Conservation (phyloP, 2,888 invertebrate species). For the Drosophila anomelani region DNA sequence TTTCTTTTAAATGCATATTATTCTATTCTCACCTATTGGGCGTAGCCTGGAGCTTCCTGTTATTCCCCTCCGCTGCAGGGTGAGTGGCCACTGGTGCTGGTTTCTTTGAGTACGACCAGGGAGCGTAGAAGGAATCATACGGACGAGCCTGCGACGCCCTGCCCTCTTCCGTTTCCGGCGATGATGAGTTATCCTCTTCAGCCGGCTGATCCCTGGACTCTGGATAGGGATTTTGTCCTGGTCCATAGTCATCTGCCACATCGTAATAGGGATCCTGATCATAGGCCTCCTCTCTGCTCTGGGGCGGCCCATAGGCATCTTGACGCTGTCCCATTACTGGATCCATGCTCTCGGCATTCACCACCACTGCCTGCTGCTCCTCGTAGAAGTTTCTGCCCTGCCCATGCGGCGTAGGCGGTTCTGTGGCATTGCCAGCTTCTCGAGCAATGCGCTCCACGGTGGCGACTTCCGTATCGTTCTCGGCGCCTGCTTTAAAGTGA, state of each 20-base stretch:
- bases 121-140: constrained; percentile 57
- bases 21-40: constrained; percentile 53
- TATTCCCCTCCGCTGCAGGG: constrained; percentile 34
- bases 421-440: constrained; percentile 48
- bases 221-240: constrained; percentile 24
- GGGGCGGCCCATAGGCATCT: constrained; percentile 47
- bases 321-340: constrained; percentile 53
- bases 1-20: background rate
- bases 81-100: constrained; percentile 35
- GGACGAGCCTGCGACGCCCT: constrained; percentile 52
- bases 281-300: constrained; percentile 47
- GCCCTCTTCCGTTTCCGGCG: constrained; percentile 44
- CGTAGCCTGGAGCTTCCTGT: constrained; percentile 54
- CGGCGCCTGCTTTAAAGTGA: constrained; percentile 26
- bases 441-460: constrained; percentile 65
- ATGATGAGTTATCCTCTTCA: constrained; percentile 23
- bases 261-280: constrained; percentile 62
- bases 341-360: constrained; percentile 54
- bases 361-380: constrained; percentile 68
- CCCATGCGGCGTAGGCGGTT: background rate
- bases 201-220: constrained; percentile 25
- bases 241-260: constrained; percentile 52
- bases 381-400: constrained; percentile 62
- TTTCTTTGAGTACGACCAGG: constrained; percentile 50
- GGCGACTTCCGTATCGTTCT: constrained; percentile 51